phyloP scores from a whole-genome alignment of 2,113 vertebrate species.

The Sinocyclocheilus rhinocerous region DNA sequence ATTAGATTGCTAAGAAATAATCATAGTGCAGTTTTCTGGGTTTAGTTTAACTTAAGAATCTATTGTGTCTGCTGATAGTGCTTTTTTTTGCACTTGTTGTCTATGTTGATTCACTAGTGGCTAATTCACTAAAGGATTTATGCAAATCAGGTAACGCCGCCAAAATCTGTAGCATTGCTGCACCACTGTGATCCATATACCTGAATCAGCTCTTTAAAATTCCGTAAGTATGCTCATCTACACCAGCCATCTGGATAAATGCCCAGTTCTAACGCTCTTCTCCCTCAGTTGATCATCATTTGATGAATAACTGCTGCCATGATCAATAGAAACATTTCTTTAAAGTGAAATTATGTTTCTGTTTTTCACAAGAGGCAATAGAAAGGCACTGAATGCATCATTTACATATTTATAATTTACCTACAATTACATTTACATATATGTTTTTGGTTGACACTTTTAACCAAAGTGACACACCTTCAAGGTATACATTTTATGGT shows the following conservation, averaged over 20 bases:
- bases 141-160: neutral
- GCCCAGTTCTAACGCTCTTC: neutral
- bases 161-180: neutral
- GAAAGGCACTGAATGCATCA: neutral
- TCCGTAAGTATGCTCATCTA: neutral
- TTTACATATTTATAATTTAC: neutral
- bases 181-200: neutral
- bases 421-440: neutral
- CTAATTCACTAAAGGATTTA: neutral
- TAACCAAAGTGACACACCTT: too few relatives aligned
- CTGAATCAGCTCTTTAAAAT: slow-evolving; percentile 17
- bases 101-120: neutral
- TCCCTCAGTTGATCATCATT: neutral
- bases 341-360: neutral
- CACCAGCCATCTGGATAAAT: slow-evolving; percentile 4
- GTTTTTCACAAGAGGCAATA: neutral
- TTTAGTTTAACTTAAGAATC: too few relatives aligned
- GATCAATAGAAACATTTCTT: slow-evolving; percentile 3
- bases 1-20: too few relatives aligned
- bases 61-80: neutral
- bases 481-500: too few relatives aligned
- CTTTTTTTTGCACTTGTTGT: neutral
- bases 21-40: too few relatives aligned
- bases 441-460: too few relatives aligned
- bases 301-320: slow-evolving; percentile 6